Percentiles rank a stretch among this genome's conserved stretches.
Evolutionary conservation across 2,113 vertebrate species (phyloP).

Genomic region (Sula dactylatra): DNA sequence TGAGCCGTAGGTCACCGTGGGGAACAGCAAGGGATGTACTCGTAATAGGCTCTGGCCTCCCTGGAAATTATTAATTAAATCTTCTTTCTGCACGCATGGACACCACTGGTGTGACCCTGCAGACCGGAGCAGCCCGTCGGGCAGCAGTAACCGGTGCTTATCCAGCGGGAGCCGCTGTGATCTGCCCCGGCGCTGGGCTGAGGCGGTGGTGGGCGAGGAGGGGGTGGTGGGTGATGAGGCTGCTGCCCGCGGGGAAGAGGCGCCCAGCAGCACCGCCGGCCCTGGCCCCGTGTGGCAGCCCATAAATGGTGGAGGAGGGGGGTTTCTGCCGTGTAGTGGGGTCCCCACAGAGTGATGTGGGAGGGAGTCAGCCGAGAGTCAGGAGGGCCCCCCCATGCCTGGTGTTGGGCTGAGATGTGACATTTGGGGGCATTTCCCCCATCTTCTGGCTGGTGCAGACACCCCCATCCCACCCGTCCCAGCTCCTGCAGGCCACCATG

Average conservation of each 20-base stretch:
- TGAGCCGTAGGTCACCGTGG: slow-evolving; percentile 40
- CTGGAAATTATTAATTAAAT: slow-evolving; percentile 69
- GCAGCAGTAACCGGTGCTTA: slow-evolving; percentile 31
- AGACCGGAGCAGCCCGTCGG: slow-evolving; percentile 16
- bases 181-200: not conserved
- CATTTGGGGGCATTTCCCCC: not conserved
- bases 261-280: not conserved
- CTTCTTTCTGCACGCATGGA: slow-evolving; percentile 54
- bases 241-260: not conserved
- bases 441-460: not conserved
- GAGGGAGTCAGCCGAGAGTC: not conserved
- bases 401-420: not conserved
- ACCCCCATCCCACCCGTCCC: not conserved
- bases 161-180: not conserved
- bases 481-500: too few species aligned
- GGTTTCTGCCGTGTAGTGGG: not conserved
- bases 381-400: not conserved
- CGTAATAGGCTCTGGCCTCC: slow-evolving; percentile 47
- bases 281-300: not conserved
- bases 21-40: slow-evolving; percentile 36
- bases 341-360: rapidly evolving
- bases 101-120: slow-evolving; percentile 32
- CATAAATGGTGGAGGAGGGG: not conserved
- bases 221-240: not conserved
- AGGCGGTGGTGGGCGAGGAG: rapidly evolving